Evolutionary conservation across 2,888 invertebrate species (phyloP).

Genomic region (Pheosia gnoma): DNA sequence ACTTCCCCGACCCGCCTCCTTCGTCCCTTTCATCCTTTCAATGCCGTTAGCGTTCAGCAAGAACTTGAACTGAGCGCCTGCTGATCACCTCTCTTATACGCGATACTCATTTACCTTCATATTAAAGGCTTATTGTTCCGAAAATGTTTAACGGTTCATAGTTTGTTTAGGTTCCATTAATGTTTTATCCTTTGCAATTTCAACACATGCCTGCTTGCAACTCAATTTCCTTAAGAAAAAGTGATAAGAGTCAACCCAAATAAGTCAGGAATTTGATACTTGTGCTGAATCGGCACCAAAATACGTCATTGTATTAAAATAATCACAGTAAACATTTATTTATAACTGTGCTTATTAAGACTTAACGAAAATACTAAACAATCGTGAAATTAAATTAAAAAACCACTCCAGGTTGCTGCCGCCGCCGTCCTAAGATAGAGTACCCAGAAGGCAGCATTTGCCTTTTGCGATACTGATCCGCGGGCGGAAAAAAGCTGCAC

Average conservation of each 20-base stretch:
- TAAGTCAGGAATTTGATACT: constrained; percentile 35
- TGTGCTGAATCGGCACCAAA: constrained; percentile 5
- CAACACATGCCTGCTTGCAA: constrained; percentile 36
- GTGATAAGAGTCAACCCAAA: constrained; percentile 47
- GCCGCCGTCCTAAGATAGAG: no score
- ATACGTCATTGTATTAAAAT: not conserved
- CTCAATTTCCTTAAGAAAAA: constrained; percentile 41
- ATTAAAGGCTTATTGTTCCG: constrained; percentile 10
- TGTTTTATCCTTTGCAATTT: constrained; percentile 8
- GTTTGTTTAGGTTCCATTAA: constrained; percentile 22
- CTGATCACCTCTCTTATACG: constrained; percentile 42
- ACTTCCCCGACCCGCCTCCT: constrained; percentile 32
- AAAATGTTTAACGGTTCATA: constrained; percentile 13
- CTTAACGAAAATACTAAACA: no score
- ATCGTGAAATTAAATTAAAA: no score
- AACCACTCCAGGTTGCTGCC: no score
- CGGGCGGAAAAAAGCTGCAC: no score
- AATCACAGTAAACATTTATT: no score
- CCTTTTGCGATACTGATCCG: no score
- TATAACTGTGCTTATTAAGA: no score
- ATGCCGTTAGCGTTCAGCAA: constrained; percentile 40
- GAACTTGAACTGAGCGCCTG: constrained; percentile 26
- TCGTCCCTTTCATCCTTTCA: constrained; percentile 42
- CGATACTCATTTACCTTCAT: constrained; percentile 22
- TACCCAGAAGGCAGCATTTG: no score